Evolutionary conservation across 92 coral and sea anemone species (phyloP), one percentile per base, ranked within the genome.

Genomic region (Muricea muricata): DNA sequence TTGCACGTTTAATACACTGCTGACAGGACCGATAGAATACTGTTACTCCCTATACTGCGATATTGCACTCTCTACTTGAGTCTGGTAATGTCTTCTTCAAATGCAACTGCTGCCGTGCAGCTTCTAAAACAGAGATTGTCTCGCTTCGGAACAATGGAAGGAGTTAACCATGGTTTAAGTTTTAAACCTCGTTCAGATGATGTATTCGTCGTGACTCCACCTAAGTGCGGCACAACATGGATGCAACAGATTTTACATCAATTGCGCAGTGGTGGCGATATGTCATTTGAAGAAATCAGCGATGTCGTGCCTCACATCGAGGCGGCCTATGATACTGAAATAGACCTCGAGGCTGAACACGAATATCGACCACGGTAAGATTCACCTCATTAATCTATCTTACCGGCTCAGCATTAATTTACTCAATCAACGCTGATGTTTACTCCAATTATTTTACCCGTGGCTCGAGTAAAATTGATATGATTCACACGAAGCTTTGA

Each of bases 181-280:
- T 85, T 85, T 34, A 54, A 75, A 29, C 78, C 89, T 33, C 20
- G 89, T 0, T 25, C 61, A 14, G 89, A 78, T 20, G 85, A 85
- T 40, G 60, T 85, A 8, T 85, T 35, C 18, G 52, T 52, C 26
- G 60, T 52, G 4, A 52, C 60, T 52, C 26, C 60, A 18, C 60
- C 60, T 20, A 52, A 52, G 20, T 52, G 60, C 26, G 60, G 60
- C 26, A 52, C 60, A 13, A 52, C 60, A 52, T 52, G 60, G 60
- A 52, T 52, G 60, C 60, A 52, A 52, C 60, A 52, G 60, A 52
- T 52, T 20, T 10, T 52, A 52, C 60, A 52, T 20, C 60, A 52
- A 25, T 18, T 52, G 20, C 60, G 60, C 2, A 52, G 60, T 52
- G 60, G 60, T 85, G 33, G 85, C 41, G 15, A 85, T 73, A 20